Percentiles rank a stretch among this genome's conserved stretches.
These are phyloP conservation scores for Zosterops lateralis DNA, from an alignment of 2,113 vertebrate species.

Conservation along the genomic window DNA sequence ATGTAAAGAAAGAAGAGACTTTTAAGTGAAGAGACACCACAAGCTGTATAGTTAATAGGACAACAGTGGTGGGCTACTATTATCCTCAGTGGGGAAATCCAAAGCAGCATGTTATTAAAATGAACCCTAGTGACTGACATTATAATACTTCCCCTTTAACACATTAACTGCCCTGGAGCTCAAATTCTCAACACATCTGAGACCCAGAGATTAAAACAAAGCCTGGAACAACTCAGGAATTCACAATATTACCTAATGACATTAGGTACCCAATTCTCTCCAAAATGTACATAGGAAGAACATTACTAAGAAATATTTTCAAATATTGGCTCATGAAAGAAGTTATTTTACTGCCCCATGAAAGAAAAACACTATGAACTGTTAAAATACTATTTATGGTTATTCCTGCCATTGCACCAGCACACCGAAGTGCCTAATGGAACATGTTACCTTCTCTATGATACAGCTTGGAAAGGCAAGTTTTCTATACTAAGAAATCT, in stretches of 20 bases:
- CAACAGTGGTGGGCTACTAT: not conserved
- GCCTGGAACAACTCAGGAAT: not conserved
- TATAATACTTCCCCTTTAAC: not conserved
- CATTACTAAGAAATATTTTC: not conserved
- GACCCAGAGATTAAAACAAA: not conserved
- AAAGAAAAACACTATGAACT: not conserved
- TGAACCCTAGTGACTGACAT: not conserved
- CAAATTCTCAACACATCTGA: not conserved
- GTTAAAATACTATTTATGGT: not conserved
- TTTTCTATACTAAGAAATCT: not conserved
- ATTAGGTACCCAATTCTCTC: not conserved
- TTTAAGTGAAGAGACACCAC: not conserved
- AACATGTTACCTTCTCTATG: not conserved
- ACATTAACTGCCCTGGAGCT: not conserved
- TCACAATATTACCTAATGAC: not conserved
- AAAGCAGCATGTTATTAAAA: not conserved
- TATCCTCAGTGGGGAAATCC: not conserved
- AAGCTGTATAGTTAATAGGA: not conserved
- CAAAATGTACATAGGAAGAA: not conserved
- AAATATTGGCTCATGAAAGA: not conserved
- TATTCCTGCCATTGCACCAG: not conserved
- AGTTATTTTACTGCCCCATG: not conserved
- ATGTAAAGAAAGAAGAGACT: not conserved
- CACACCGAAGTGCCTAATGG: not conserved
- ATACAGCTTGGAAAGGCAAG: not conserved